These are phyloP conservation scores for Liopterus haemorrhoidalis DNA, from an alignment of 2,888 invertebrate genomes.

Conservation along the genomic window DNA sequence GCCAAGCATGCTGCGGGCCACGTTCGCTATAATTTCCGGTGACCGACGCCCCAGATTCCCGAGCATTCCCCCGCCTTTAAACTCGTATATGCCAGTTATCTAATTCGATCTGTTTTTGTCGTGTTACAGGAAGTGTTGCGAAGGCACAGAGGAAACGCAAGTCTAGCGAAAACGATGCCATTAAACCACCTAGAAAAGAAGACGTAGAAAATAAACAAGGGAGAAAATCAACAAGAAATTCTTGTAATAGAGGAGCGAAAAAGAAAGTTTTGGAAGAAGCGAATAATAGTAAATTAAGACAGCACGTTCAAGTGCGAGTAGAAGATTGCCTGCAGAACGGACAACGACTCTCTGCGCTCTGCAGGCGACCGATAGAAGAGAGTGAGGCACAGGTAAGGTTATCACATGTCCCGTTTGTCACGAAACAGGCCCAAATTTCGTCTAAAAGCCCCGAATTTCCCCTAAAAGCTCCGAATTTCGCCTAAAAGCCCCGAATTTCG, in stretches of 20 bases:
- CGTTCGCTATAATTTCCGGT: conserved; percentile 10
- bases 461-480: no score
- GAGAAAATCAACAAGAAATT: conserved; percentile 39
- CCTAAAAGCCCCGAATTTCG: no score
- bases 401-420: no score
- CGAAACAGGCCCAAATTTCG: no score
- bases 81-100: not conserved
- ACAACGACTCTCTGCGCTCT: conserved; percentile 35
- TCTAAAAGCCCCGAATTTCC: no score
- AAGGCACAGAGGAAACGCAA: conserved; percentile 40
- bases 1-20: no score
- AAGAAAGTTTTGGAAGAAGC: conserved; percentile 46
- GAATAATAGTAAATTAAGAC: conserved; percentile 45
- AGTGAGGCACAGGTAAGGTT: no score
- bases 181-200: conserved; percentile 37
- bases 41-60: not conserved
- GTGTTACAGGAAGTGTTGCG: conserved; percentile 34
- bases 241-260: conserved; percentile 39
- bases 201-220: conserved; percentile 41
- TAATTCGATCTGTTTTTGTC: conserved; percentile 14
- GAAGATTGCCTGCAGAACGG: conserved; percentile 44
- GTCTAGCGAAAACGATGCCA: conserved; percentile 41
- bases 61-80: not conserved
- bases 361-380: conserved; percentile 29
- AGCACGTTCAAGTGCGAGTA: conserved; percentile 42